These are phyloP conservation scores for Ephydatia muelleri DNA, from an alignment of 37 sponge, comb jelly and placozoan genomes.

Conservation along the genomic window DNA sequence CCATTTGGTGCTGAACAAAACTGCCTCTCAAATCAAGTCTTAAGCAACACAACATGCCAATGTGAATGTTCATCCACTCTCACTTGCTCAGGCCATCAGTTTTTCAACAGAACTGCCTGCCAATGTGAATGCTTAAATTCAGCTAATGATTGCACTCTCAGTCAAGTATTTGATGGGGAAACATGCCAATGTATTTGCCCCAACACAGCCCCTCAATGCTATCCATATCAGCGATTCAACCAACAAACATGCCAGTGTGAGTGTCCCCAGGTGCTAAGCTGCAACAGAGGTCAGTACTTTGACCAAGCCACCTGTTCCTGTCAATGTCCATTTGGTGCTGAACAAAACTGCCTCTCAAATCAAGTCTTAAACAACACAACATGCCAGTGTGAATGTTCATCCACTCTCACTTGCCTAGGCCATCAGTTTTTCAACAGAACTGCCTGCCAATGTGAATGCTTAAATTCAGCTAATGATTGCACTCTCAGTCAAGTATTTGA, in stretches of 20 bases:
- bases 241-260: background rate
- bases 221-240: too few relatives aligned
- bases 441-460: constrained; percentile 25
- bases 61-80: too few relatives aligned
- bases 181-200: constrained; percentile 4
- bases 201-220: background rate
- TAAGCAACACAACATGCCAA: too few relatives aligned
- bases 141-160: too few relatives aligned
- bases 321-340: constrained; percentile 3
- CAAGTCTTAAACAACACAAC: background rate
- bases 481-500: background rate
- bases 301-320: constrained; percentile 34
- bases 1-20: too few relatives aligned
- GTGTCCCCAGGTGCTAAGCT: background rate
- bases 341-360: background rate
- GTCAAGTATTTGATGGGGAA: too few relatives aligned
- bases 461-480: background rate
- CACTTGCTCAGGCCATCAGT: too few relatives aligned
- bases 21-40: too few relatives aligned
- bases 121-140: too few relatives aligned
- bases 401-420: background rate
- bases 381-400: constrained; percentile 1
- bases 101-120: too few relatives aligned
- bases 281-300: constrained; percentile 18
- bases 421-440: constrained; percentile 1